Evolutionary conservation across 2,797 vertebrate species (phyloP), one percentile per base, ranked within the genome.

Genomic region (Periophthalmus magnuspinnatus): DNA sequence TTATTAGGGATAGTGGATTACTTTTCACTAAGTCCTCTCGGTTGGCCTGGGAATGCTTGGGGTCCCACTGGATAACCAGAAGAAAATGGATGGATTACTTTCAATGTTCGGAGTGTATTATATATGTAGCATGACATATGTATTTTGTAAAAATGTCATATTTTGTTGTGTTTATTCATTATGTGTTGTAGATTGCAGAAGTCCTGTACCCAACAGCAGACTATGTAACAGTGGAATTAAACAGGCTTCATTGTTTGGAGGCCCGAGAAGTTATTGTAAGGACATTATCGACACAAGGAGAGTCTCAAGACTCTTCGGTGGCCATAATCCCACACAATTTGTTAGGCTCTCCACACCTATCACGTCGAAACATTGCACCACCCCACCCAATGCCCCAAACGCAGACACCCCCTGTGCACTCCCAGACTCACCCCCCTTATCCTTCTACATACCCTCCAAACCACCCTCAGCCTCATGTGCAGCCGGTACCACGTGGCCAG

Each of bases 271-370:
- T 99, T 81, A 95, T 95, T 0, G 96, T 99, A 72, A 94, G 96
- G 80, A 99, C 98, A 4, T 93, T 99, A 73, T 99, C 96, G 0
- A 93, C 91, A 1, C 97, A 99, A 87, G 98, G 97, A 69, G 98
- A 99, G 86, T 99, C 98, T 0, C 86, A 94, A 86, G 97, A 99
- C 90, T 98, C 97, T 0, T 72, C 87, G 3, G 83, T 79, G 19
- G 95, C 95, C 76, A 24, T 92, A 81, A 93, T 99, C 67, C 96
- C 97, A 17, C 82, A 94, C 14, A 95, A 93, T 82, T 94, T 98
- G 80, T 91, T 99, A 94, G 94, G 95, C 90, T 93, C 95, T 86
- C 95, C 96, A 1, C 91, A 71, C 65, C 91, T 90, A 62, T 84
- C 89, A 56, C 90, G 80, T 67, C 90, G 92, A 90, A 91, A 84